These are phyloP conservation scores for Philereme transversata DNA, from an alignment of 2,888 invertebrate species.

Conservation along the genomic window DNA sequence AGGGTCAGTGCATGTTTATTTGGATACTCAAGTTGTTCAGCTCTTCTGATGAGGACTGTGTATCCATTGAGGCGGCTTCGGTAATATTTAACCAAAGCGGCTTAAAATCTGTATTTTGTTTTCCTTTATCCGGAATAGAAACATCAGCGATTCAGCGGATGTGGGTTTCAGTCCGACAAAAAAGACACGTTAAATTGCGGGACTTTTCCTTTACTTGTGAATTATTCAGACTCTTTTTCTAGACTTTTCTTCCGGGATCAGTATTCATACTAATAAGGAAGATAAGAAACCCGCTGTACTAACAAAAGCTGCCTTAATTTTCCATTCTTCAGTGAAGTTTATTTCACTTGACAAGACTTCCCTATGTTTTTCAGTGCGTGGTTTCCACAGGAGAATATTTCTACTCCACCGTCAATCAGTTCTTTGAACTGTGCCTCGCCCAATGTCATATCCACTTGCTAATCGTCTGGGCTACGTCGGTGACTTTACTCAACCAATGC, in stretches of 20 bases:
- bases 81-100: slow-evolving; percentile 44
- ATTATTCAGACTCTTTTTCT: slow-evolving; percentile 14
- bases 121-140: slow-evolving; percentile 19
- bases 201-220: slow-evolving; percentile 16
- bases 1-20: too few species aligned
- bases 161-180: slow-evolving; percentile 15
- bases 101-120: slow-evolving; percentile 38
- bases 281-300: neutral
- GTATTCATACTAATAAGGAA: neutral
- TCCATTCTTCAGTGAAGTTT: neutral
- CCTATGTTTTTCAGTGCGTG: too few species aligned
- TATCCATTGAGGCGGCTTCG: slow-evolving; percentile 27
- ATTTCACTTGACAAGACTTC: too few species aligned
- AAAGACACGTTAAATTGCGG: slow-evolving; percentile 11
- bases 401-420: too few species aligned
- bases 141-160: slow-evolving; percentile 32
- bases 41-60: slow-evolving; percentile 2
- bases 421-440: too few species aligned
- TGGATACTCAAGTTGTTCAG: slow-evolving; percentile 1
- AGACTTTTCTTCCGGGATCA: neutral
- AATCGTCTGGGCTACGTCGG: too few species aligned
- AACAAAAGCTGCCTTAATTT: neutral
- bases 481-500: too few species aligned
- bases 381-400: too few species aligned
- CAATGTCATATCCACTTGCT: too few species aligned